Evolutionary conservation across 23 tunicate genomes (phyloP), one percentile per base, ranked within the genome.

Genomic region (Styela clava): DNA sequence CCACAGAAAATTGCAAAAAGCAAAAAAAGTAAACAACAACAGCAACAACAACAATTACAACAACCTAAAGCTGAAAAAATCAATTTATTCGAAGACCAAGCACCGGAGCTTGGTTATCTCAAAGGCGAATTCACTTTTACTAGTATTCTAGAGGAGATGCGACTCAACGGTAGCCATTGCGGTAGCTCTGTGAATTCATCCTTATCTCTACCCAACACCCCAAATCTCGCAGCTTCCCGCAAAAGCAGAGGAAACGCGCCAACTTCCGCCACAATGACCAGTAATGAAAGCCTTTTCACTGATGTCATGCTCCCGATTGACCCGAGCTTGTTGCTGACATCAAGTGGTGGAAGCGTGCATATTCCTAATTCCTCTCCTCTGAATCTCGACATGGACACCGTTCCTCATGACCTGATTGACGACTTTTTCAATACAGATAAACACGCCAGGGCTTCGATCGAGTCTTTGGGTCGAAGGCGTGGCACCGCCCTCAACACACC

Each of bases 101-200:
- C 98, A 2, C 93, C 98, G 2, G 98, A 93, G 51, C 84, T 93
- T 19, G 98, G 98, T 2, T 93, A 93, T 2, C 83, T 93, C 33
- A 93, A 93, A 78, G 98, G 98, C 18, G 98, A 93, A 61, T 93
- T 87, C 78, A 93, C 84, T 35, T 93, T 89, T 87, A 82, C 77
- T 33, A 74, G 86, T 9, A 82, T 93, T 61, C 84, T 93, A 44
- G 93, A 84, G 27, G 98, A 87, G 0, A 70, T 93, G 64, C 77
- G 77, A 3, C 31, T 76, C 64, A 25, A 76, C 69, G 69, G 81
- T 9, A 76, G 81, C 65, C 31, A 33, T 20, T 68, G 65, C 27
- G 81, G 81, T 0, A 76, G 81, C 44, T 76, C 81, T 5, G 81
- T 76, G 27, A 76, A 76, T 52, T 76, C 81, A 23, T 76, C 81